Evolutionary conservation across 1,140 invertebrate genomes (phyloP), one percentile per base, ranked within the genome.

Genomic region (Agrilus planipennis): DNA sequence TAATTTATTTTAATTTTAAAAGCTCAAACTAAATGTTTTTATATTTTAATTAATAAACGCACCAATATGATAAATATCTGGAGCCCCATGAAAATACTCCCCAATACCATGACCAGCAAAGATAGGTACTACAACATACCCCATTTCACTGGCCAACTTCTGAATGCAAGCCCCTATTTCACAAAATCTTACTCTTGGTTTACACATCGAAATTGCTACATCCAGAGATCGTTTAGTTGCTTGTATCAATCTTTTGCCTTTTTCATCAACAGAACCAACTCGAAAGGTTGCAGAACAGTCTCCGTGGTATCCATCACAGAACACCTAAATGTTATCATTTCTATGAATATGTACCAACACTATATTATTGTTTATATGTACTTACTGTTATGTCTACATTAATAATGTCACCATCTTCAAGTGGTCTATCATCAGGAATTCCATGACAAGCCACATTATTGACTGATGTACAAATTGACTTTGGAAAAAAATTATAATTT

Each of bases 391-490:
- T 71, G 69, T 96, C 91, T 32, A 95, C 76, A 65, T 90, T 92
- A 11, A 95, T 69, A 40, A 92, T 89, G 59, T 96, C 92, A 17
- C 89, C 89, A 68, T 89, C 71, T 44, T 72, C 45, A 25, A 97
- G 61, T 17, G 71, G 72, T 46, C 89, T 69, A 60, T 79, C 67
- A 62, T 95, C 90, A 4, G 93, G 93, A 52, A 97, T 93, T 16
- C 91, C 92, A 71, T 97, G 92, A 53, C 88, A 91, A 16, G 79
- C 84, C 6, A 95, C 82, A 67, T 96, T 93, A 59, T 96, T 96
- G 0, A 96, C 76, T 35, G 90, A 94, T 2, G 91, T 96, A 61
- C 91, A 96, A 4, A 94, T 72, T 43, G 90, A 94, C 59, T 95
- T 95, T 17, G 89, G 89, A 62, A 85, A 97, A 2, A 79, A 76